Base-by-base conservation (phyloP, 2,113 vertebrate species). In the Turdus rufiventris region DNA sequence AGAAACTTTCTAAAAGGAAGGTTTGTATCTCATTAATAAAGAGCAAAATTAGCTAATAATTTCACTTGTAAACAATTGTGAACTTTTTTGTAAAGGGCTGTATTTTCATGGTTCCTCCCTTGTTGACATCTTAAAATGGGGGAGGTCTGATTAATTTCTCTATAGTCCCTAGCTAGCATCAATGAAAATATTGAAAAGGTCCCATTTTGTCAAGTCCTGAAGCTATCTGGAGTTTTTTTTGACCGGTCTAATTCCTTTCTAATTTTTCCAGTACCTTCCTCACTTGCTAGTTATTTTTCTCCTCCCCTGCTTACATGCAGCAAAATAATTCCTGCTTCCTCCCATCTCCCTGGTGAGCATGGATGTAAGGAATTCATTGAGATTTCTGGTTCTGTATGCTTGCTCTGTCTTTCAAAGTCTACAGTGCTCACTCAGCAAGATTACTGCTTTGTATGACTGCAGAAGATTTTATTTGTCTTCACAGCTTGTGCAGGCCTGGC, bases 381-480 rank as follows among this genome's bases (percentile, higher is more conserved):
- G 73, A 87, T 78, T 77, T 54, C 48, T 72, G 61, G 25, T 91
- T 81, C 73, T 81, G 31, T 71, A 36, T 21, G 29, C 40, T 78
- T 72, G 15, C 53, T 56, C 43, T 80, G 72, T 81, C 89, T 92
- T 92, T 93, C 48, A 93, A 94, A 89, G 66, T n/a, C 51, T 75
- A 40, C 24, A 25, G 15, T 43, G 29, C 48, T 85, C 65, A 1
- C 47, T 66, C 71, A 48, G 28, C 48, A 92, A 88, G 65, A 86
- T 72, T 65, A 68, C 67, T 89, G 19, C 74, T 95, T 95, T 73
- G 66, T 94, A 92, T 83, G 74, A 71, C 57, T 80, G 80, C 77
- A 91, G 96, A 96, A 68, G 8, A 26, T 92, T 96, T 93, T 92
- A 86, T 93, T 89, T 88, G 19, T 75, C 82, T 93, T 94, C 77